Percentiles rank a stretch among this genome's conserved stretches.
phyloP scores from a whole-genome alignment of 2,888 invertebrate genomes.

The Xanthostigma xanthostigma region DNA sequence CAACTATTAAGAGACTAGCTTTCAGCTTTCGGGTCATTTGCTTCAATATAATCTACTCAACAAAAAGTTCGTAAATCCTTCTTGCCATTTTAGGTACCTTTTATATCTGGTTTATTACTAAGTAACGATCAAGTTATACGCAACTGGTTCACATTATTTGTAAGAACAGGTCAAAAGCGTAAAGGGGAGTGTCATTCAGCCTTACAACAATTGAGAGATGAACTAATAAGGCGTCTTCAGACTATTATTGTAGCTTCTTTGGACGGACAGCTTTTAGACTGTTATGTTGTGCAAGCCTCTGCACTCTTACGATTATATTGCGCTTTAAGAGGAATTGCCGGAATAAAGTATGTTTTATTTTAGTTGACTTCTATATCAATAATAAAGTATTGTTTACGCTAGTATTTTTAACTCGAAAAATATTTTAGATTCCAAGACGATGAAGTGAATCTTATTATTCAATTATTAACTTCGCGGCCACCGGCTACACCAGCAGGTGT shows the following conservation, averaged over 20 bases:
- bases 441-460: conserved; percentile 70
- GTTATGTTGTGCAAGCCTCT: conserved; percentile 70
- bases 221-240: conserved; percentile 57
- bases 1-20: too few species aligned
- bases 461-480: conserved; percentile 75
- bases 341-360: conserved; percentile 52
- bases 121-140: conserved; percentile 80
- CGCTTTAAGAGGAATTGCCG: conserved; percentile 82
- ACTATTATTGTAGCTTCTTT: conserved; percentile 45
- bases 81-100: conserved; percentile 45
- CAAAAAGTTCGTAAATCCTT: not conserved
- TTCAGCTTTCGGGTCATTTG: too few species aligned
- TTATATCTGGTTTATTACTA: conserved; percentile 51
- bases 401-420: not conserved
- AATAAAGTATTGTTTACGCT: not conserved
- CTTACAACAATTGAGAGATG: conserved; percentile 55
- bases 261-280: conserved; percentile 42
- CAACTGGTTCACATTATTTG: conserved; percentile 85
- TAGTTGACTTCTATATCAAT: not conserved
- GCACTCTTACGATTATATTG: conserved; percentile 80
- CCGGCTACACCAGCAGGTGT: conserved; percentile 85
- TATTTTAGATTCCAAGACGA: conserved; percentile 69
- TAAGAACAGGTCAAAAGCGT: conserved; percentile 73
- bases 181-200: conserved; percentile 63
- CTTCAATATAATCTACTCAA: too few species aligned